phyloP scores from a whole-genome alignment of 2,113 vertebrate genomes.

The Chrysochloris asiatica region DNA sequence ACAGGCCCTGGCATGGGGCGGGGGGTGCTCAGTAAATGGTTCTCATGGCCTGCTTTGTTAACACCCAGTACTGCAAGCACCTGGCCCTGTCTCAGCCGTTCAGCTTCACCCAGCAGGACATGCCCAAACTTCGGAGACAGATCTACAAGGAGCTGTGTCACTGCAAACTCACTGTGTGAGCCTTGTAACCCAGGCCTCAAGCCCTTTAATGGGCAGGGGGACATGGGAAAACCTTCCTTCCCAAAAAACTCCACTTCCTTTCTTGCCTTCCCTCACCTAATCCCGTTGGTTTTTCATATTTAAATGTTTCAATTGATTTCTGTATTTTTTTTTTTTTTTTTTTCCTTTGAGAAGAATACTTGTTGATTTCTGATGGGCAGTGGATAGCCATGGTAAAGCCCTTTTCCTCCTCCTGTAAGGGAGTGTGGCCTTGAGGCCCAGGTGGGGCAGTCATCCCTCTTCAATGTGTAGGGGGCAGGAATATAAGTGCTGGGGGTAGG shows the following conservation, averaged over 20 bases:
- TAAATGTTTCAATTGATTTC: constrained; percentile 79
- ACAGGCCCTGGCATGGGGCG: neutral
- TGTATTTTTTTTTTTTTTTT: constrained; percentile 68
- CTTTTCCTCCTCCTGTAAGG: constrained; percentile 18
- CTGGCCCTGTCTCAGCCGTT: constrained; percentile 92
- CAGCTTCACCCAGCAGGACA: constrained; percentile 93
- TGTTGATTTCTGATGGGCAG: constrained; percentile 63
- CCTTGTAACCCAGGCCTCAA: constrained; percentile 52
- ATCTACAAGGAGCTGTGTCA: constrained; percentile 98
- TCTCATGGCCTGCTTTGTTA: constrained; percentile 64
- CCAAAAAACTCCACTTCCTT: constrained; percentile 70
- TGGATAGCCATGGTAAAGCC: constrained; percentile 39
- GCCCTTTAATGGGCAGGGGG: constrained; percentile 45
- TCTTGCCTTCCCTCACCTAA: neutral
- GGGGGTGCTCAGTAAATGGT: neutral
- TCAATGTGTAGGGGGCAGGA: constrained; percentile 53
- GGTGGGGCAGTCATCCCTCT: constrained; percentile 41
- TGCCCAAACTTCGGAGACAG: constrained; percentile 93
- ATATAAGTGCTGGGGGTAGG: constrained; percentile 66
- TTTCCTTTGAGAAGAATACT: constrained; percentile 68
- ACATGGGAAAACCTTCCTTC: constrained; percentile 45
- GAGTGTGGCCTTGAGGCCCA: constrained; percentile 46
- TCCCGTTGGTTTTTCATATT: constrained; percentile 78
- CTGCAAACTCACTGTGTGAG: constrained; percentile 94
- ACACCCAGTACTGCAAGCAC: constrained; percentile 93